Percentiles rank a stretch among this genome's conserved stretches.
These are phyloP conservation scores for Agrotis puta DNA, from an alignment of 2,888 invertebrate genomes.

Conservation along the genomic window DNA sequence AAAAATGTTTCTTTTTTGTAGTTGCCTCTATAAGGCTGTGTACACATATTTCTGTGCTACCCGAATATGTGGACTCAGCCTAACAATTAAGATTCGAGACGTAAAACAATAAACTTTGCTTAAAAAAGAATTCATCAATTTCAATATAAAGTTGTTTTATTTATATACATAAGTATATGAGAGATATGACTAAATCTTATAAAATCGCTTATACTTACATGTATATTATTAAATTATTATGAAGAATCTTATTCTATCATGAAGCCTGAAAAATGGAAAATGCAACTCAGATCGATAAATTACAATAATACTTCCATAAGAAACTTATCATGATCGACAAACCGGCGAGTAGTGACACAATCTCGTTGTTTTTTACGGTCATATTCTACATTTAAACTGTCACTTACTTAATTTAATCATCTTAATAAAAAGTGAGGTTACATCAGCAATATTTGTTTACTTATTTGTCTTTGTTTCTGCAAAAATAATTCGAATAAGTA, in stretches of 20 bases:
- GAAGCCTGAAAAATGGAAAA: constrained; percentile 15
- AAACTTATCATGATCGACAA: neutral
- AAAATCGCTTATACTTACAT: neutral
- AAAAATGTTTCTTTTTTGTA: constrained; percentile 10
- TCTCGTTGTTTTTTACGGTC: no score
- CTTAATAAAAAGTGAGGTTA: no score
- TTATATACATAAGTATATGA: constrained; percentile 40
- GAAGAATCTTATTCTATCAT: constrained; percentile 23
- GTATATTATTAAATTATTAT: constrained; percentile 13
- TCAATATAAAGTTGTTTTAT: neutral
- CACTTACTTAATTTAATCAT: no score
- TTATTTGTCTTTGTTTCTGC: no score
- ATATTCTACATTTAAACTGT: no score
- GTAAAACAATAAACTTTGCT: constrained; percentile 2
- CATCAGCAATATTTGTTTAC: no score
- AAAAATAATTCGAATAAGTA: no score
- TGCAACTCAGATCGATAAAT: constrained; percentile 45
- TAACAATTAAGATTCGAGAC: neutral
- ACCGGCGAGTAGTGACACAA: neutral
- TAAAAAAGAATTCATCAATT: constrained; percentile 7
- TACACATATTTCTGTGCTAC: neutral
- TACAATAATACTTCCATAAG: constrained; percentile 13
- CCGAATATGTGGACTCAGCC: neutral
- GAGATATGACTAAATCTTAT: constrained; percentile 31
- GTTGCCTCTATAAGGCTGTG: neutral